phyloP scores from a whole-genome alignment of 2,113 vertebrate genomes.

The Cyprinodon variegatus region DNA sequence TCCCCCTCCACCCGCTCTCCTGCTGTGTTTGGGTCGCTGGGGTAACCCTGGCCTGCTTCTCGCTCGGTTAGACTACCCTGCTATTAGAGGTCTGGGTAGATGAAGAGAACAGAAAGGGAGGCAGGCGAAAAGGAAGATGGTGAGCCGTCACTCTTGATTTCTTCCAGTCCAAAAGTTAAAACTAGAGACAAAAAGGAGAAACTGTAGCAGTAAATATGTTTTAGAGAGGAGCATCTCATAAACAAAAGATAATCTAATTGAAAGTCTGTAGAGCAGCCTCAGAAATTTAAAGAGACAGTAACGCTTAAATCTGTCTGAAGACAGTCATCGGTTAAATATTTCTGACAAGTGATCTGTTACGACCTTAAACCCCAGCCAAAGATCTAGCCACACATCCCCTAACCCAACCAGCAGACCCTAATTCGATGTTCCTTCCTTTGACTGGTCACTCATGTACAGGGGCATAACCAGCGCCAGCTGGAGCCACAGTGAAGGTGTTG shows the following conservation, averaged over 20 bases:
- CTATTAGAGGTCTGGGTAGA: slow-evolving; percentile 76
- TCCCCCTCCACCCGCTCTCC: slow-evolving; percentile 35
- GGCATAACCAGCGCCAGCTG: slow-evolving; percentile 15
- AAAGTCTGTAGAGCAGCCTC: neutral
- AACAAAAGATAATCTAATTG: too few relatives aligned
- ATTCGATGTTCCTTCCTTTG: neutral
- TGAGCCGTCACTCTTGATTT: slow-evolving; percentile 7
- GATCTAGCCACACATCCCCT: neutral
- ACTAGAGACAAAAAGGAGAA: slow-evolving; percentile 45
- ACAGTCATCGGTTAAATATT: neutral
- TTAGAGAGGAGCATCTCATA: neutral
- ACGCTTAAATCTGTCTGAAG: neutral
- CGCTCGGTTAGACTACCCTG: slow-evolving; percentile 71
- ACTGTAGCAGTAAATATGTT: slow-evolving; percentile 21
- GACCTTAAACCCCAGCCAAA: neutral
- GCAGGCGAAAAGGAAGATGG: slow-evolving; percentile 50
- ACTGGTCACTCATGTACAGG: slow-evolving; percentile 9
- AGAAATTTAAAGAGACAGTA: neutral
- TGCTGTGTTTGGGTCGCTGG: slow-evolving; percentile 69
- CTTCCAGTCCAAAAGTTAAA: slow-evolving; percentile 29
- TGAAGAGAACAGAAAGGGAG: slow-evolving; percentile 56
- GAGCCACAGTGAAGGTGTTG: slow-evolving; percentile 38
- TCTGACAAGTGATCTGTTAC: too few relatives aligned
- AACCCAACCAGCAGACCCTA: slow-evolving; percentile 6
- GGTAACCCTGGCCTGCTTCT: slow-evolving; percentile 73